Base-by-base conservation (phyloP, 2,797 vertebrate genomes). In the Enoplosus armatus region DNA sequence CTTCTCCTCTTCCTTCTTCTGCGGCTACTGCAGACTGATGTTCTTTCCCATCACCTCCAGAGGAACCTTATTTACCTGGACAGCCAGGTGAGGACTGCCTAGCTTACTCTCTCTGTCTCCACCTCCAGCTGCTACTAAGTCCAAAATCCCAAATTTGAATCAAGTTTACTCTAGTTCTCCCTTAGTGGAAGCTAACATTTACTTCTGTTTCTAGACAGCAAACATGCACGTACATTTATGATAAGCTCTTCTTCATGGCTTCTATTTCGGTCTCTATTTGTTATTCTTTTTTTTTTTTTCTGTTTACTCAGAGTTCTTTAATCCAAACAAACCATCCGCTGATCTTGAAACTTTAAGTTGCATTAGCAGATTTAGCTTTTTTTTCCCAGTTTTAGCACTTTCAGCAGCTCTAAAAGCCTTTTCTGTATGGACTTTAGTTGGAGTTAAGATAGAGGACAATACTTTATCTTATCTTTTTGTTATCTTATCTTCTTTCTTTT, bases 11-110 rank as follows among this genome's bases (percentile, higher is more conserved):
- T 72, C 31, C 54, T 84, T 74, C 39, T 26, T 79, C 94, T 91
- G 94, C 51, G 41, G 88, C 94, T 94, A 72, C 93, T 95, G 83
- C 92, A 99, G 98, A 98, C 96, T 94, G 98, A 99, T 92, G 97
- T 99, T 94, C 97, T 99, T 80, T 97, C 96, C 64, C 98, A 99
- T 95, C 98, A 99, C 92, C 98, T 99, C 74, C 98, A 99, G 95
- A 98, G 98, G 96, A 99, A 97, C 95, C 97, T 98, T 93, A 92
- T 97, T 85, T 98, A 97, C 96, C 95, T 99, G 95, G 97, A 99
- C 89, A 96, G 96, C 92, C 98, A 99, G 98, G 98, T 99, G 97
- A 98, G 98, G 92, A 88, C 74, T 24, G 94, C 94, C 71, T 10
- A 68, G 29, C 77, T 62, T 53, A 53, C 61, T 96, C 94, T 95